Conservation (phyloP, 2,113 vertebrate genomes). For the Eurypyga helias region DNA sequence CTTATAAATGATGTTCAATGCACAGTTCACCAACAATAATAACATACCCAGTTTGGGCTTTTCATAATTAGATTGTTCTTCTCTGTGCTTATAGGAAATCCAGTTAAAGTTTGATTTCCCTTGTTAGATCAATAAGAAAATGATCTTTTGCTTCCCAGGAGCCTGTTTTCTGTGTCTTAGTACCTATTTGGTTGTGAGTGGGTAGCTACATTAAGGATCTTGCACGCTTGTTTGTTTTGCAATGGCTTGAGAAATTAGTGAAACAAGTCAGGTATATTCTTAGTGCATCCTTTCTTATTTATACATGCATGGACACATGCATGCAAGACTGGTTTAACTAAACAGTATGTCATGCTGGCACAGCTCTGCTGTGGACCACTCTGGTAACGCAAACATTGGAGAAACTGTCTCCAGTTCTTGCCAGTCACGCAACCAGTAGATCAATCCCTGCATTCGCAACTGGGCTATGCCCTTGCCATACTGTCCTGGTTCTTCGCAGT, state of each 20-base stretch:
- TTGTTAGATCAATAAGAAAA: slow-evolving; percentile 61
- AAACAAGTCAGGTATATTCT: background rate
- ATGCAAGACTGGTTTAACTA: background rate
- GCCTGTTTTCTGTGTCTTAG: slow-evolving; percentile 26
- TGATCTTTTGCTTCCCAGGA: slow-evolving; percentile 39
- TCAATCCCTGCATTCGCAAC: background rate
- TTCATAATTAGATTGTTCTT: slow-evolving; percentile 56
- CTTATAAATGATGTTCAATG: background rate
- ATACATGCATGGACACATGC: background rate
- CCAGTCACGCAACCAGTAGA: background rate
- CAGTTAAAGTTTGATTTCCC: slow-evolving; percentile 53
- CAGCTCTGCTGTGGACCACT: background rate
- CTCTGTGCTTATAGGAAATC: slow-evolving; percentile 39
- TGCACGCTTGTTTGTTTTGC: slow-evolving; percentile 8
- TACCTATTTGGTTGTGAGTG: background rate
- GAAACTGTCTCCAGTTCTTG: background rate
- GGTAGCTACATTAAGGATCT: background rate
- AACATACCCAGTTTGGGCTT: background rate
- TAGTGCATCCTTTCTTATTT: background rate
- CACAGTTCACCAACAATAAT: slow-evolving; percentile 4
- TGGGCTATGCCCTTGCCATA: background rate
- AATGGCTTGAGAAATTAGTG: background rate
- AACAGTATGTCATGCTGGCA: background rate
- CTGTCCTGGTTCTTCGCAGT: background rate
- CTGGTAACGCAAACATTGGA: background rate